Evolutionary conservation across 2,888 invertebrate species (phyloP), one percentile per base, ranked within the genome.

Genomic region (Stenurella melanura): DNA sequence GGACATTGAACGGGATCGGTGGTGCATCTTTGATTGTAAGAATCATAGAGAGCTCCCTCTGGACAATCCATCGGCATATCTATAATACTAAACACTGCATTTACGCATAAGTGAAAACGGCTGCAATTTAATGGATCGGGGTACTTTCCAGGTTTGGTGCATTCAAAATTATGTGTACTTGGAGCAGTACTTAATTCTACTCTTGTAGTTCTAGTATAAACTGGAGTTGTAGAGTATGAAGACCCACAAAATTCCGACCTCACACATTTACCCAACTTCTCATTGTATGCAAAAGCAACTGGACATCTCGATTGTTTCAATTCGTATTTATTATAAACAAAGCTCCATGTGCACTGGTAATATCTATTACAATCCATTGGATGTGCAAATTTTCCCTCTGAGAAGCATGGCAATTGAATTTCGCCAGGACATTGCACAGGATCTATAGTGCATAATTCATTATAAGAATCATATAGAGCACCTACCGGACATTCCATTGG

Each of bases 261-360:
- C 79, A 91, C 89, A 78, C 90, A 89, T 71, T 86, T 86, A 56
- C 87, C 83, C 57, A 87, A 83, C 76, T 90, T 90, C 79, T 85
- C 87, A 79, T 82, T 78, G 82, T 90, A 92, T 70, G 90, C 87
- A 4, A 91, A 90, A 81, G 87, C 87, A 30, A 86, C 80, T 54
- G 88, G 84, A 85, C 92, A 92, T 81, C 87, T 87, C 82, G 91
- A 91, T 84, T 91, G 90, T 80, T 90, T 90, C 56, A 90, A 87
- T 84, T 90, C 88, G 81, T 91, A 92, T 82, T 91, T 90, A 18
- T 91, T 88, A 75, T 90, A 86, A 80, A 91, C 89, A 79, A 87
- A 90, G 30, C 91, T 91, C 84, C 91, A 92, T 79, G 89, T 85
- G 80, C 92, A 92, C 63, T 90, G 89, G 80, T 91, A 92, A 84